Evolutionary conservation across 2,113 vertebrate genomes (phyloP).

Genomic region (Zapus hudsonius): DNA sequence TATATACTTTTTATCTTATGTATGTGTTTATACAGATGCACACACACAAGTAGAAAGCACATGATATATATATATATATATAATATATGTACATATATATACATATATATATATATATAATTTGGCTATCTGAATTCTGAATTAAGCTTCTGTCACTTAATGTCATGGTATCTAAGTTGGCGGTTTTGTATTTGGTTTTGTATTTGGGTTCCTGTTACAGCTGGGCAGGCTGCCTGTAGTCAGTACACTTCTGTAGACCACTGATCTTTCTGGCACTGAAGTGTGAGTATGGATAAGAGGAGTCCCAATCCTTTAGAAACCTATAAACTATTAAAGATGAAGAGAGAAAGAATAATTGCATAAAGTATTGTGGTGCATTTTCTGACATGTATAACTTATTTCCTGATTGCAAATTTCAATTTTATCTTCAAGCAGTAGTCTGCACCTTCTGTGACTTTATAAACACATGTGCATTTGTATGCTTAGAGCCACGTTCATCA

Average conservation of each 20-base stretch:
- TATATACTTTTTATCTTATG: not conserved
- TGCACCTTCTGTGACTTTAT: not conserved
- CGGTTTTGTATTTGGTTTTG: too few species aligned
- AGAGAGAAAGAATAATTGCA: not conserved
- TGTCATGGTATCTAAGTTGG: not conserved
- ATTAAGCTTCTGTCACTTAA: not conserved
- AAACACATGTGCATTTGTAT: not conserved
- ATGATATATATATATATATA: not conserved
- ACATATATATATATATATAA: not conserved
- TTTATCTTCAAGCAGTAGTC: slow-evolving; percentile 20
- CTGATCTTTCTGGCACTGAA: too few species aligned
- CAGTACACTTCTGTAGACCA: not conserved
- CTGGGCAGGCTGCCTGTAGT: not conserved
- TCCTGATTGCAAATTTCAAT: not conserved
- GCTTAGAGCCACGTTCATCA: rapidly evolving
- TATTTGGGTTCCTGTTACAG: not conserved
- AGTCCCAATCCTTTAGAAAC: not conserved
- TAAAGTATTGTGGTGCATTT: not conserved
- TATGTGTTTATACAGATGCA: not conserved
- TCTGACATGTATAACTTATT: not conserved
- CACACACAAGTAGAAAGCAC: too few species aligned
- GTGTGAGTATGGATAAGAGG: rapidly evolving
- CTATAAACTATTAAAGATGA: not conserved
- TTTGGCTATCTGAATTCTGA: not conserved
- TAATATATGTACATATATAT: not conserved